These are phyloP conservation scores for Mormyrus proboscirostris DNA, from an alignment of 2,797 vertebrate species.

Conservation along the genomic window DNA sequence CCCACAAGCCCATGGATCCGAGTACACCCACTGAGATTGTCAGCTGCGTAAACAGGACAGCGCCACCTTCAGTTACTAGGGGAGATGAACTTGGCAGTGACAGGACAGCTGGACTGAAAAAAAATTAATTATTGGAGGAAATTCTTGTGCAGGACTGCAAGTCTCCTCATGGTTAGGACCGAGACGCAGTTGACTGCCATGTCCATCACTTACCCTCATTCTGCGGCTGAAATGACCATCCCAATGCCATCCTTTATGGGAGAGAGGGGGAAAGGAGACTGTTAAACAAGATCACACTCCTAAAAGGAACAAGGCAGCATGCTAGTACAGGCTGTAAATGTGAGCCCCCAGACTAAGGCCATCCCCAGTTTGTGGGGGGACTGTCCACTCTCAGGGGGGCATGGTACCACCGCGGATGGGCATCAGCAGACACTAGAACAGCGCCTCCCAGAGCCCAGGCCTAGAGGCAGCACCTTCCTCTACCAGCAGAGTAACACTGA, in stretches of 20 bases:
- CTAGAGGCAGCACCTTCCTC: conserved; percentile 13
- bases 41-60: background rate
- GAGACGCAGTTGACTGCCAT: background rate
- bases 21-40: background rate
- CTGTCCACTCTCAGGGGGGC: conserved; percentile 31
- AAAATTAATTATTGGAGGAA: background rate
- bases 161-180: background rate
- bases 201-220: background rate
- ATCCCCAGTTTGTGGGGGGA: background rate
- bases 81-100: background rate
- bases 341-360: conserved; percentile 30
- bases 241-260: background rate
- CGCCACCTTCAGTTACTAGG: background rate
- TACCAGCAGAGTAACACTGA: conserved; percentile 36
- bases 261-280: background rate
- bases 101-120: background rate
- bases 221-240: background rate
- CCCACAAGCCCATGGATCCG: background rate
- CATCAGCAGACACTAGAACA: conserved; percentile 30
- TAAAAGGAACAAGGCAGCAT: background rate
- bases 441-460: conserved; percentile 16
- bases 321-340: background rate
- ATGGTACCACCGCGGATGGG: conserved; percentile 9
- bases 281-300: background rate
- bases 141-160: background rate